Conservation (phyloP, 30 jellyfish, hydroid and myxozoan genomes). For the Hydra vulgaris region DNA sequence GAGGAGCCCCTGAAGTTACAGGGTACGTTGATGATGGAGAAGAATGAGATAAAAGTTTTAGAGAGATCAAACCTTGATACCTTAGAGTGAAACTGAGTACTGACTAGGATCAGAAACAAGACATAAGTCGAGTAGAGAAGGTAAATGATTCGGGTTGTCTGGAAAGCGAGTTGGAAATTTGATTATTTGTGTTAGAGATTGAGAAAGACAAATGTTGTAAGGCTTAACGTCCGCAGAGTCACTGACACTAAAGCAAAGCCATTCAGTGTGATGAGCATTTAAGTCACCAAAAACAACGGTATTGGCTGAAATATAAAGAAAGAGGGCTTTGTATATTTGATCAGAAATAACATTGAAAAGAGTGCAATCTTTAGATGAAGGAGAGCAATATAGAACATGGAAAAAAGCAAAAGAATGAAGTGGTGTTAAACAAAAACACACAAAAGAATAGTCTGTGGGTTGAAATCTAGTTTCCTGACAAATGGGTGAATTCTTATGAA, state of each 20-base stretch:
- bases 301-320: background rate
- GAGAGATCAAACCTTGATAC: too few species aligned
- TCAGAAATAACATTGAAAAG: background rate
- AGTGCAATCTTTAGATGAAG: too few species aligned
- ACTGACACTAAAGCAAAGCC: background rate
- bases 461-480: background rate
- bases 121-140: background rate
- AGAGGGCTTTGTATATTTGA: background rate
- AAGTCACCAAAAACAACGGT: background rate
- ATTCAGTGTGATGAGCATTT: background rate
- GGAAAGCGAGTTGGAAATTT: background rate
- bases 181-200: background rate
- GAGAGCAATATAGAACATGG: too few species aligned
- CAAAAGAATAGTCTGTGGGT: background rate
- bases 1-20: too few species aligned
- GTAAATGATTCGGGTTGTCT: background rate
- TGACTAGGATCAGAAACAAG: too few species aligned
- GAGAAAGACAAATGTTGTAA: background rate
- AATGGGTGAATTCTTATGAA: background rate
- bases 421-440: background rate
- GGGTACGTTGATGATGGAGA: too few species aligned
- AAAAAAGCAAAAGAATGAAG: too few species aligned
- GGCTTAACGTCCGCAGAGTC: background rate
- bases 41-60: too few species aligned
- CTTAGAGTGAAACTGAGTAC: too few species aligned